phyloP scores from a whole-genome alignment of 2,888 invertebrate species.

The Teinopalpus imperialis region DNA sequence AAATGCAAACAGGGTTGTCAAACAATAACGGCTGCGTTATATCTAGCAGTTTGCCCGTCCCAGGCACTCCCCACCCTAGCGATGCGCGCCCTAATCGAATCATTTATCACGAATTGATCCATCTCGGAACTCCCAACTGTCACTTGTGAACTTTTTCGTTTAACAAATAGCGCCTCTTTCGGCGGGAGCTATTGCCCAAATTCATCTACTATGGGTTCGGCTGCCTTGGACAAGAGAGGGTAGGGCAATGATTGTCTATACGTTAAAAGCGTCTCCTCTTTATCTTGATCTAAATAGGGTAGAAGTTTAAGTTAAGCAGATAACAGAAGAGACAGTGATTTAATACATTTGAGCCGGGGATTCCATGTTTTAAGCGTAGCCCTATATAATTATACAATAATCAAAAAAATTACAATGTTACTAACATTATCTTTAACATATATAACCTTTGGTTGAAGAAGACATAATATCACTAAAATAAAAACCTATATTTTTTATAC shows the following conservation, averaged over 20 bases:
- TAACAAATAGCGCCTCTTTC: conserved; percentile 45
- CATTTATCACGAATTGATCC: conserved; percentile 69
- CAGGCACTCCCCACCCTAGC: background rate
- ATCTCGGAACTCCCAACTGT: conserved; percentile 54
- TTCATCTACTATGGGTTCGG: conserved; percentile 37
- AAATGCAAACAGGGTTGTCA: too few relatives aligned
- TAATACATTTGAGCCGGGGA: too few relatives aligned
- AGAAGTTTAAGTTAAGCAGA: background rate
- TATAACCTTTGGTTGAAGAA: too few relatives aligned
- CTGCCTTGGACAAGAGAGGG: conserved; percentile 25
- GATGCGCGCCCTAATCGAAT: conserved; percentile 42
- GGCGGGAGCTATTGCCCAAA: conserved; percentile 47
- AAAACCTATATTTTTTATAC: too few relatives aligned
- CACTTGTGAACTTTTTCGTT: conserved; percentile 63
- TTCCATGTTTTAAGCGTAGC: too few relatives aligned
- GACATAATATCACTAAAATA: too few relatives aligned
- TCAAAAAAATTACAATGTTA: too few relatives aligned
- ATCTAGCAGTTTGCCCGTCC: background rate
- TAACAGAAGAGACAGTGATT: too few relatives aligned
- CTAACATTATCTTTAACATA: too few relatives aligned
- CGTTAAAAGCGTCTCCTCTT: conserved; percentile 1
- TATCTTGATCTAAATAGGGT: conserved; percentile 11
- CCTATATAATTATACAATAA: too few relatives aligned
- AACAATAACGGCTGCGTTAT: background rate
- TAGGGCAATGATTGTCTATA: conserved; percentile 50